phyloP scores from a whole-genome alignment of 1,140 invertebrate genomes.

The Pseudomyrmex gracilis region DNA sequence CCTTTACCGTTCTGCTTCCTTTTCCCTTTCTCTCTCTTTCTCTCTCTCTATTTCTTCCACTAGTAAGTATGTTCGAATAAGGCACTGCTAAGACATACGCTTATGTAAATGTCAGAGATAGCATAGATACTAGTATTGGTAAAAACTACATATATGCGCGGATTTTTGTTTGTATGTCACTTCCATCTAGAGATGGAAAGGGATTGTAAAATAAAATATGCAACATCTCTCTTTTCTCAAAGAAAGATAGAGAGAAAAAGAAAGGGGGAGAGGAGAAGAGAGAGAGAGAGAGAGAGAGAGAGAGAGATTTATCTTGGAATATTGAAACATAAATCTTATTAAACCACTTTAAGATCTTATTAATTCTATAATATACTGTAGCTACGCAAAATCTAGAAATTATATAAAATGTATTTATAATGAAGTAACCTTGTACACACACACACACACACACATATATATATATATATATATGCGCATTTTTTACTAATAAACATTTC shows the following conservation, averaged over 20 bases:
- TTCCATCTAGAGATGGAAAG: conserved; percentile 5
- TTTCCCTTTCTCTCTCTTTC: not conserved
- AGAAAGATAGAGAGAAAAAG: too few species aligned
- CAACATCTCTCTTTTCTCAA: not conserved
- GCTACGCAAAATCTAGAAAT: too few species aligned
- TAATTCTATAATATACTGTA: not conserved
- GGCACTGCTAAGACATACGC: not conserved
- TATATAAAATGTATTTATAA: too few species aligned
- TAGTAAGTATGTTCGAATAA: conserved; percentile 34
- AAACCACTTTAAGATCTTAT: not conserved
- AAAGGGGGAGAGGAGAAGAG: too few species aligned
- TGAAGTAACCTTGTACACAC: too few species aligned
- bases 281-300: too few species aligned
- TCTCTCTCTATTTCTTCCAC: not conserved
- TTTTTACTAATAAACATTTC: too few species aligned
- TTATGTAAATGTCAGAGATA: conserved; percentile 42
- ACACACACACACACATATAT: too few species aligned
- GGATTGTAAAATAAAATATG: conserved; percentile 29
- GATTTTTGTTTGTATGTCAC: conserved; percentile 24
- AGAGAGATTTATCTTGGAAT: not conserved
- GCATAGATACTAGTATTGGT: conserved; percentile 8
- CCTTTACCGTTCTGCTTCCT: not conserved
- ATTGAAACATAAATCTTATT: conserved; percentile 19
- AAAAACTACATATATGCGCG: not conserved
- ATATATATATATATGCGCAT: too few species aligned